These are phyloP conservation scores for Zingel zingel DNA, from an alignment of 2,113 vertebrate genomes.

Conservation along the genomic window DNA sequence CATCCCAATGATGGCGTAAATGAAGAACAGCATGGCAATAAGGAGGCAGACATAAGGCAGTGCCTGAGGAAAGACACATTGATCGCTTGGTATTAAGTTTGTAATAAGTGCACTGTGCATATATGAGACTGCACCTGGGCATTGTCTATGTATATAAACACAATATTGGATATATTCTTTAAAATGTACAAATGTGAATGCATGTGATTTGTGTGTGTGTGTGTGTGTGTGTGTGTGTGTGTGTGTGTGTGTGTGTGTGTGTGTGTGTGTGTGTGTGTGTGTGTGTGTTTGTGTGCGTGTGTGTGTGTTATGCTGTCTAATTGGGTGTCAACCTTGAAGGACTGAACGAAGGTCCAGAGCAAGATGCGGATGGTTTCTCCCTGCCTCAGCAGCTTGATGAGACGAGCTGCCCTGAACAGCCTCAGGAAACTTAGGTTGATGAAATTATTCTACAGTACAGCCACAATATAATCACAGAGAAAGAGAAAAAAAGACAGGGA, in stretches of 20 bases:
- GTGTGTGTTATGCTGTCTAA: slow-evolving; percentile 18
- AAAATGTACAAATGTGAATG: slow-evolving; percentile 11
- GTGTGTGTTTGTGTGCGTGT: not conserved
- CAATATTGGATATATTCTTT: not conserved
- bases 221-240: too few relatives aligned
- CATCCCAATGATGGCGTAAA: slow-evolving; percentile 89
- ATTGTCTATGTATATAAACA: not conserved
- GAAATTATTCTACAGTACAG: slow-evolving; percentile 91
- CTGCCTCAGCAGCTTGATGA: slow-evolving; percentile 94
- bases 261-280: not conserved
- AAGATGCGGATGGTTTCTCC: slow-evolving; percentile 95
- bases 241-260: not conserved
- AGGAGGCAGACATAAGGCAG: slow-evolving; percentile 88
- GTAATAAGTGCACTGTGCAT: slow-evolving; percentile 4
- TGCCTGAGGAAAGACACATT: slow-evolving; percentile 77
- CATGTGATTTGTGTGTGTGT: slow-evolving; percentile 1
- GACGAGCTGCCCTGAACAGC: slow-evolving; percentile 93
- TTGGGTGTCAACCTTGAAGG: slow-evolving; percentile 89
- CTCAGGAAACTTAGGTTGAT: slow-evolving; percentile 96
- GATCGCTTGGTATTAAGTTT: slow-evolving; percentile 18
- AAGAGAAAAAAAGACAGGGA: slow-evolving; percentile 16
- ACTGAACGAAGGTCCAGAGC: slow-evolving; percentile 95
- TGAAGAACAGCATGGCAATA: slow-evolving; percentile 90
- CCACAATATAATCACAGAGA: slow-evolving; percentile 46
- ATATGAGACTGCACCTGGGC: not conserved